Percentiles rank a stretch among this genome's conserved stretches.
phyloP scores from a whole-genome alignment of 2,113 vertebrate species.

The Spilogale gracilis region DNA sequence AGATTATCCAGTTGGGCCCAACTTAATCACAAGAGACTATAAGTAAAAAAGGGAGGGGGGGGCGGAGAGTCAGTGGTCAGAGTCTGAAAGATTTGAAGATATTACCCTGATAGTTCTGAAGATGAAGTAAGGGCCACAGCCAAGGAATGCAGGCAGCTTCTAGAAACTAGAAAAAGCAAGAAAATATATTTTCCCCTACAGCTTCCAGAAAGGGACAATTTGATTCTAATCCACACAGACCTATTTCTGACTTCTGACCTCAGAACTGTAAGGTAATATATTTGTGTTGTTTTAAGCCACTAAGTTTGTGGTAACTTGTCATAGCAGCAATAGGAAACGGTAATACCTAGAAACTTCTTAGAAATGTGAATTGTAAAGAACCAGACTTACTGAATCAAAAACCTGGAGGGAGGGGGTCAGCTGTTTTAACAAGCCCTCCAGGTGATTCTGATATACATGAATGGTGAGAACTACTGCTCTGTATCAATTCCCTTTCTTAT shows the following conservation, averaged over 20 bases:
- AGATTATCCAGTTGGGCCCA: background rate
- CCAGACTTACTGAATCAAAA: background rate
- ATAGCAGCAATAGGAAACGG: background rate
- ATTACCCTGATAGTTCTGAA: background rate
- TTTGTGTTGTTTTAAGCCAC: background rate
- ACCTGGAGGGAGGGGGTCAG: background rate
- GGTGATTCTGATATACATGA: background rate
- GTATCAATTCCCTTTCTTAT: background rate
- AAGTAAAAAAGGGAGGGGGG: background rate
- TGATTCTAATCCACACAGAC: background rate
- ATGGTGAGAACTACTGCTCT: background rate
- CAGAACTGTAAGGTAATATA: background rate
- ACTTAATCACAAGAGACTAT: background rate
- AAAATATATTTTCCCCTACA: background rate
- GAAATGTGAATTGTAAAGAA: background rate
- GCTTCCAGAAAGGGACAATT: background rate
- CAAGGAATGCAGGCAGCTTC: background rate
- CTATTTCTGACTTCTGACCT: background rate
- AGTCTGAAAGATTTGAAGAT: conserved; percentile 29
- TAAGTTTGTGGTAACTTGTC: background rate
- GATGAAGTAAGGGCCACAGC: background rate
- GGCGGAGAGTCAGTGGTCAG: background rate
- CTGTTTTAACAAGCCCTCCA: background rate
- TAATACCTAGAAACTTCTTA: background rate
- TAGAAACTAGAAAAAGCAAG: background rate